These are phyloP conservation scores for Chromobotia macracanthus DNA, from an alignment of 2,797 vertebrate genomes.

Conservation along the genomic window DNA sequence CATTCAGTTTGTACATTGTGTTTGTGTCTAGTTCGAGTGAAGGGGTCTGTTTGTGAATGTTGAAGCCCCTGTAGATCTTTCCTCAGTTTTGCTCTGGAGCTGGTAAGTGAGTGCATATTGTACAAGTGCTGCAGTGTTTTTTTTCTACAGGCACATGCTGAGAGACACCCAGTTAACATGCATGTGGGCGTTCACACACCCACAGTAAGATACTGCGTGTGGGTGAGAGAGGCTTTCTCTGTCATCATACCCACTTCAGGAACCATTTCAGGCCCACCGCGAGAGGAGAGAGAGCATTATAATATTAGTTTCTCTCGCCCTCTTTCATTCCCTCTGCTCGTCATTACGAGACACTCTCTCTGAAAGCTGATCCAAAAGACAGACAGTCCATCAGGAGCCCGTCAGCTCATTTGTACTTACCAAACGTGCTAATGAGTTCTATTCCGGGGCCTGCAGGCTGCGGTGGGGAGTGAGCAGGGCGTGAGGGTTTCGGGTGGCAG, in stretches of 20 bases:
- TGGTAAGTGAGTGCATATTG: conserved; percentile 65
- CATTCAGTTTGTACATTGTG: conserved; percentile 42
- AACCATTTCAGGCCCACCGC: conserved; percentile 52
- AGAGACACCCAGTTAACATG: conserved; percentile 62
- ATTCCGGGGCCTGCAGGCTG: conserved; percentile 75
- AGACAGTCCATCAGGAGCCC: conserved; percentile 84
- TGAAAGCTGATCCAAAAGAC: conserved; percentile 87
- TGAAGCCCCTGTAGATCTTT: conserved; percentile 41
- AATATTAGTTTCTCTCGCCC: conserved; percentile 83
- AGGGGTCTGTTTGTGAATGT: conserved; percentile 16
- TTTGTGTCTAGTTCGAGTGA: not conserved
- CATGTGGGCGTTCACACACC: conserved; percentile 67
- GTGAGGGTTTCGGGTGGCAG: conserved; percentile 71
- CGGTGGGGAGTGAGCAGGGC: conserved; percentile 73
- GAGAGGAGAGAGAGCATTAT: conserved; percentile 70
- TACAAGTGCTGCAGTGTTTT: conserved; percentile 64
- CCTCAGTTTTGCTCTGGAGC: conserved; percentile 61
- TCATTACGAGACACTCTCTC: conserved; percentile 82
- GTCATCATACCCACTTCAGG: conserved; percentile 76
- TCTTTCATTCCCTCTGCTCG: conserved; percentile 61
- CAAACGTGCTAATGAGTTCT: conserved; percentile 88
- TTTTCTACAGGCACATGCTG: conserved; percentile 59
- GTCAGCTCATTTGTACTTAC: conserved; percentile 85
- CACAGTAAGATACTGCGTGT: conserved; percentile 59
- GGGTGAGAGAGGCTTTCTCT: conserved; percentile 70